phyloP scores from a whole-genome alignment of 2,888 invertebrate genomes.

The Erannis defoliaria region DNA sequence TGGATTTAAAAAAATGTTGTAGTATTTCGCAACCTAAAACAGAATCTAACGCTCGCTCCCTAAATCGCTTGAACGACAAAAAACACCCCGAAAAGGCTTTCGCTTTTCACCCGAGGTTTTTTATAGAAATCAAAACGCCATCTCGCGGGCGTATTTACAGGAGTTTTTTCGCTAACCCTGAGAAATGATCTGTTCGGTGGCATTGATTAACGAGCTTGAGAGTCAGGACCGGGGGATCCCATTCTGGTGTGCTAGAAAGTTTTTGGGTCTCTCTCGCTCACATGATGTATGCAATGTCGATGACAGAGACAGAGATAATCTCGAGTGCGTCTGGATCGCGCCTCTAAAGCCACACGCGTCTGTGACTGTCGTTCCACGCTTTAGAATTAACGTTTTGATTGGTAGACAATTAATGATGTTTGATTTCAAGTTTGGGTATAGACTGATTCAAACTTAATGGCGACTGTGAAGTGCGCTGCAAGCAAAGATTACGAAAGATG shows the following conservation, averaged over 20 bases:
- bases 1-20: too few species aligned
- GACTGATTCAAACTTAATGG: too few species aligned
- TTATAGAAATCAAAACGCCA: constrained; percentile 50
- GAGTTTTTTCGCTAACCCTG: constrained; percentile 43
- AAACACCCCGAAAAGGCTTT: constrained; percentile 39
- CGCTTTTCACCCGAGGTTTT: constrained; percentile 42
- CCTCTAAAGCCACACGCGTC: constrained; percentile 20
- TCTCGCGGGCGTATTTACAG: constrained; percentile 45
- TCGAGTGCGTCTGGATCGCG: background rate
- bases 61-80: constrained; percentile 32
- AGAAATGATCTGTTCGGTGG: constrained; percentile 46
- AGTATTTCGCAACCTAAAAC: background rate
- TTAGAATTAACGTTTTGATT: constrained; percentile 35
- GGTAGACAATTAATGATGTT: constrained; percentile 20
- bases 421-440: too few species aligned
- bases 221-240: constrained; percentile 11
- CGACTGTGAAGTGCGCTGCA: too few species aligned
- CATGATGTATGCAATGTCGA: background rate
- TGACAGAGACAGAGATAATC: background rate
- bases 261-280: background rate
- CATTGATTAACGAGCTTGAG: constrained; percentile 45
- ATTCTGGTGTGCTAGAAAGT: background rate
- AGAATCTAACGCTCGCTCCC: background rate
- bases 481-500: too few species aligned
- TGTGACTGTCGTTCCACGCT: constrained; percentile 25